Conservation (phyloP, 1,140 invertebrate genomes). For the Agrypnia vestita region DNA sequence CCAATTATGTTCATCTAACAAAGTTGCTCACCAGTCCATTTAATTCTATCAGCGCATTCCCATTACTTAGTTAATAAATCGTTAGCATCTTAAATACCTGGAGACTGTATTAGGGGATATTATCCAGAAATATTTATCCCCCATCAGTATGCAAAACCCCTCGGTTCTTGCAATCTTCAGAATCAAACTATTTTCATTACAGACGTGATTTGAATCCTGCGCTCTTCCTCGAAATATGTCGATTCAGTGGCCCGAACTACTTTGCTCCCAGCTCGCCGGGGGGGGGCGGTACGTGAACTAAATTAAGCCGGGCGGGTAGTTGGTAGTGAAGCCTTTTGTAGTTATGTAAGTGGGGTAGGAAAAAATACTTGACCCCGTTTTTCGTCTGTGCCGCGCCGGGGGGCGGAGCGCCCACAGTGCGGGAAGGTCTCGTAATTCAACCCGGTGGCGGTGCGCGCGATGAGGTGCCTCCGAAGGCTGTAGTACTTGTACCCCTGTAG, state of each 20-base stretch:
- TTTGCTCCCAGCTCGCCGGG: conserved; percentile 2
- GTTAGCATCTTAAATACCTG: no score
- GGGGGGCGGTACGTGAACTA: conserved; percentile 15
- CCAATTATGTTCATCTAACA: no score
- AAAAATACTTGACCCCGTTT: conserved; percentile 44
- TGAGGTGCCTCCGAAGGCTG: no score
- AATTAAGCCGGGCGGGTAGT: conserved; percentile 1
- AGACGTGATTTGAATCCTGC: conserved; percentile 21
- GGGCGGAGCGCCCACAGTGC: no score
- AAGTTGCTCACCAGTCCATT: no score
- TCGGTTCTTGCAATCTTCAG: conserved; percentile 19
- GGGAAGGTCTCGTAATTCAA: no score
- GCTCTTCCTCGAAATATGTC: not conserved
- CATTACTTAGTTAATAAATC: no score
- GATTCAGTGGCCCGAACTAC: not conserved
- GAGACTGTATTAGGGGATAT: no score
- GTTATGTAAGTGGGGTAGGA: conserved; percentile 34
- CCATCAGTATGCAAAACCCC: not conserved
- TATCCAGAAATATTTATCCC: not conserved
- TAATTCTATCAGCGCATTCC: no score
- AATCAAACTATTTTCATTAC: conserved; percentile 41
- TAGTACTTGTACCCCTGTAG: no score
- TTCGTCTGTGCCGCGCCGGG: not conserved
- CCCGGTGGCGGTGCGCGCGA: no score
- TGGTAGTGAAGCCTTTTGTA: conserved; percentile 14